phyloP scores from a whole-genome alignment of 2,113 vertebrate species.

The Pterocles burchelli region DNA sequence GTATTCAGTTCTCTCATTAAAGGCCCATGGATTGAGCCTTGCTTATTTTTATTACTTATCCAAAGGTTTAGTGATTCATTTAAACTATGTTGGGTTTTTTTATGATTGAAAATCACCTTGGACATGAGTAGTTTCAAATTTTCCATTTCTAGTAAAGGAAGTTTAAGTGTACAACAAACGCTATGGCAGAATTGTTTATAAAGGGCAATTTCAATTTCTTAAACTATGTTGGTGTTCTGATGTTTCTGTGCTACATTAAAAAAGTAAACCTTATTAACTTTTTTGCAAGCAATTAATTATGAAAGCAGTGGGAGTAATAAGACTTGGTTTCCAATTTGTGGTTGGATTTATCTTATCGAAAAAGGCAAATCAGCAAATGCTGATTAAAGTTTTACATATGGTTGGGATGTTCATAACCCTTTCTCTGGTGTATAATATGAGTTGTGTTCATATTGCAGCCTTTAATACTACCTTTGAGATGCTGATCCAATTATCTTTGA shows the following conservation, averaged over 20 bases:
- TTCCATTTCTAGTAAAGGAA: neutral
- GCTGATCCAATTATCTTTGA: neutral
- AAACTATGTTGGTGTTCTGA: neutral
- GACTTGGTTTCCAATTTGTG: constrained; percentile 9
- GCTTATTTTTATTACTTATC: neutral
- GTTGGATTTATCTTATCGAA: constrained; percentile 1
- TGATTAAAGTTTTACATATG: neutral
- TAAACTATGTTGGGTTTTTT: neutral
- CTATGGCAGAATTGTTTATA: neutral
- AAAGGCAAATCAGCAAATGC: constrained; percentile 1
- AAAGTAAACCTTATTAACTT: constrained; percentile 30
- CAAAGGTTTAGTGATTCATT: neutral
- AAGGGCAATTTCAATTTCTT: constrained; percentile 7
- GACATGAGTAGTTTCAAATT: neutral
- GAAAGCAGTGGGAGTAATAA: constrained; percentile 10
- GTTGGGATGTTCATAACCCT: neutral
- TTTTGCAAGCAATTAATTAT: constrained; percentile 41
- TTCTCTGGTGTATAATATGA: neutral
- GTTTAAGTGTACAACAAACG: neutral
- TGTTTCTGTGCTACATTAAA: neutral
- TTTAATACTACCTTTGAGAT: neutral
- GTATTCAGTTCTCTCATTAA: neutral
- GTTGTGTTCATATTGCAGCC: neutral
- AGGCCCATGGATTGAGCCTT: neutral
- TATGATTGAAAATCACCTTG: neutral